Conservation (phyloP, 2,797 vertebrate species). For the Aphelocoma californica region DNA sequence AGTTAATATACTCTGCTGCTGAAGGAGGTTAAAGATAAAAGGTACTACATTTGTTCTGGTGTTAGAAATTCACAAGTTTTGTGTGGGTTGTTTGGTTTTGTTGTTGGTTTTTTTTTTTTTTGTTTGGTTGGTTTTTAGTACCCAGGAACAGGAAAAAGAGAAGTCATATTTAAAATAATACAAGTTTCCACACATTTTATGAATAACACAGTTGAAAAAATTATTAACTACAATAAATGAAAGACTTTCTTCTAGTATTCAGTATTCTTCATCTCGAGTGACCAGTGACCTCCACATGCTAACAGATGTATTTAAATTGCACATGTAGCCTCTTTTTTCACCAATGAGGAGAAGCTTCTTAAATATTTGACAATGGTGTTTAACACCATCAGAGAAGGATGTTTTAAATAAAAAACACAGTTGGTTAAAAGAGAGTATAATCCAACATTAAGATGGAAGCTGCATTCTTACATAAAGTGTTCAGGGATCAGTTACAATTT, state of each 20-base stretch:
- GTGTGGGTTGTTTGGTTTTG: neutral
- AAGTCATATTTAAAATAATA: neutral
- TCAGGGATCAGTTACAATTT: neutral
- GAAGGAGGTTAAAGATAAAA: neutral
- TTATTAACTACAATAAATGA: neutral
- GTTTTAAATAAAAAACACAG: neutral
- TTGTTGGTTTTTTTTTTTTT: accelerated
- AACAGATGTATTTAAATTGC: neutral
- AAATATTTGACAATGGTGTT: neutral
- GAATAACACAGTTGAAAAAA: neutral
- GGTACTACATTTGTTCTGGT: neutral
- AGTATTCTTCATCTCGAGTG: neutral
- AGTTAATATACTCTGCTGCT: neutral
- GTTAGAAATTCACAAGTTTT: neutral
- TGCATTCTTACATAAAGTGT: neutral
- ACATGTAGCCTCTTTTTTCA: neutral
- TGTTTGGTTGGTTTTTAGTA: neutral
- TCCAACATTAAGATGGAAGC: neutral
- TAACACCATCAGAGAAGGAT: neutral
- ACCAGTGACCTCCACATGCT: neutral
- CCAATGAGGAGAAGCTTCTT: neutral
- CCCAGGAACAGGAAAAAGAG: neutral
- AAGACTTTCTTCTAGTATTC: neutral
- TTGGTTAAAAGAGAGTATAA: neutral
- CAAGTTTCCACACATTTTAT: neutral